These are phyloP conservation scores for Euthynnus affinis DNA, from an alignment of 2,797 vertebrate genomes.

Conservation along the genomic window DNA sequence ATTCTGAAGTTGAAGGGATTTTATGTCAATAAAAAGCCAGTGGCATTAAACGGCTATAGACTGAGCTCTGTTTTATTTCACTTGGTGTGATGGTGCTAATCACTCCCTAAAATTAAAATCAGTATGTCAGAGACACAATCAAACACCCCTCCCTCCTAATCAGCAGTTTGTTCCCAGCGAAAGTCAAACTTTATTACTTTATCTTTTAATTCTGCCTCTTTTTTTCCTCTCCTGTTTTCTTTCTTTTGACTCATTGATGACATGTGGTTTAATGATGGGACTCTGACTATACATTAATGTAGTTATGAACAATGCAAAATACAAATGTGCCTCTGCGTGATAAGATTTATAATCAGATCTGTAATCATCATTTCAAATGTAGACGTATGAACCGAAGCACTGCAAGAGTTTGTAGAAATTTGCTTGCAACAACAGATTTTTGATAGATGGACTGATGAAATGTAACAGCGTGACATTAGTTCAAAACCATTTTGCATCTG, in stretches of 20 bases:
- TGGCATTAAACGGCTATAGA: constrained; percentile 48
- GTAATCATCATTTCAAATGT: background rate
- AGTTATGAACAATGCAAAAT: constrained; percentile 25
- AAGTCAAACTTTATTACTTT: constrained; percentile 44
- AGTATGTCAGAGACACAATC: constrained; percentile 43
- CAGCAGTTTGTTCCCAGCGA: constrained; percentile 47
- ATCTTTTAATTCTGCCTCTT: constrained; percentile 22
- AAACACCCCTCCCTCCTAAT: constrained; percentile 52
- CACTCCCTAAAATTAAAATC: constrained; percentile 59
- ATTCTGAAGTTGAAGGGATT: constrained; percentile 38
- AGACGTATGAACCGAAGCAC: constrained; percentile 4
- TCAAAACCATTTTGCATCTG: constrained; percentile 63
- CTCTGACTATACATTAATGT: background rate
- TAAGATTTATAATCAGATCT: background rate
- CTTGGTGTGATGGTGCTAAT: constrained; percentile 60
- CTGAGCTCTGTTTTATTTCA: constrained; percentile 67
- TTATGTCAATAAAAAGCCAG: constrained; percentile 61
- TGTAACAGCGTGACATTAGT: constrained; percentile 14
- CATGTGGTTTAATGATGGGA: background rate
- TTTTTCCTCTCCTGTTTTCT: constrained; percentile 1
- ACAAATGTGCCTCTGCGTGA: background rate
- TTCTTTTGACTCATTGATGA: constrained; percentile 16
- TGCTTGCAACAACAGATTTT: constrained; percentile 34
- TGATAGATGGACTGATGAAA: constrained; percentile 46
- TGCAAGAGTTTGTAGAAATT: constrained; percentile 19